phyloP scores from a whole-genome alignment of 1,140 invertebrate species.

The Caerostris darwini region DNA sequence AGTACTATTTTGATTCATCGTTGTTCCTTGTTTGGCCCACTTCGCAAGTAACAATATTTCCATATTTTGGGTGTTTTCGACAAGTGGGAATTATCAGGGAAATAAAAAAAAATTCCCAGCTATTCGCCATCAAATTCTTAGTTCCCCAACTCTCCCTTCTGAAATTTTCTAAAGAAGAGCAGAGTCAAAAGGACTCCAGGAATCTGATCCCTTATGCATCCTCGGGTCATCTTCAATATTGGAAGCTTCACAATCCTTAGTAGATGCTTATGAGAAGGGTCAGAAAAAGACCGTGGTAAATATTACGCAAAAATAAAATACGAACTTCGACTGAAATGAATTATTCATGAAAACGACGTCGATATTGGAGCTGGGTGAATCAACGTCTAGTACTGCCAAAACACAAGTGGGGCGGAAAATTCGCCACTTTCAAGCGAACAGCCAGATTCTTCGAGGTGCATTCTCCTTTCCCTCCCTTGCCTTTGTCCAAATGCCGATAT shows the following conservation, averaged over 20 bases:
- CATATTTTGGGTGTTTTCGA: no score
- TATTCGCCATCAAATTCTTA: neutral
- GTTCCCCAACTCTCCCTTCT: neutral
- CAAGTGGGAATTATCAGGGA: no score
- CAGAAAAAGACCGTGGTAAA: slow-evolving; percentile 68
- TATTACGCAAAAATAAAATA: slow-evolving; percentile 64
- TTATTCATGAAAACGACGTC: slow-evolving; percentile 69
- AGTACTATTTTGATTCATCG: no score
- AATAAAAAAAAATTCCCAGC: neutral
- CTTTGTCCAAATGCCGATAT: slow-evolving; percentile 5
- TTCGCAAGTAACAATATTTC: no score
- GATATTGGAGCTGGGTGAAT: slow-evolving; percentile 63
- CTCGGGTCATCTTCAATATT: slow-evolving; percentile 61
- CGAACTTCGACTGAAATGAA: slow-evolving; percentile 47
- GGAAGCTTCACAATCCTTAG: slow-evolving; percentile 24
- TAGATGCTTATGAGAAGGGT: slow-evolving; percentile 49
- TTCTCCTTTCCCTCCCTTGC: neutral
- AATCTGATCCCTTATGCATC: neutral
- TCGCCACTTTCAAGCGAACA: slow-evolving; percentile 63
- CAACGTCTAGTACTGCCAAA: slow-evolving; percentile 28
- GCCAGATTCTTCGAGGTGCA: neutral
- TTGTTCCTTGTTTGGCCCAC: no score
- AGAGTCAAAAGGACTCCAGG: neutral
- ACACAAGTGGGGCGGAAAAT: slow-evolving; percentile 39
- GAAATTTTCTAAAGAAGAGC: neutral